These are phyloP conservation scores for Rhogogaster chlorosoma DNA, from an alignment of 2,888 invertebrate species.

Conservation along the genomic window DNA sequence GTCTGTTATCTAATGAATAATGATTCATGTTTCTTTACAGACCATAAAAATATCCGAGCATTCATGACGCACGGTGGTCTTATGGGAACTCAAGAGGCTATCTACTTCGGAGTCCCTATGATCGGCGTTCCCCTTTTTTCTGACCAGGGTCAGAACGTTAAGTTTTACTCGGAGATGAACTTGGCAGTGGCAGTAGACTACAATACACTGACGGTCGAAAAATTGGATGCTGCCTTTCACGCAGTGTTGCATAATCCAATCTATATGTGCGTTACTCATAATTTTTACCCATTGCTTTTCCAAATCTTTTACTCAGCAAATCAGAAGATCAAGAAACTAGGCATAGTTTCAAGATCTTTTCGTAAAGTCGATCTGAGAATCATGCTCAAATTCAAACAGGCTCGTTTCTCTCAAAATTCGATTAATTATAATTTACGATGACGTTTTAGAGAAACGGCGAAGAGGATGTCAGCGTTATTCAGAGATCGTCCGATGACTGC, in stretches of 20 bases:
- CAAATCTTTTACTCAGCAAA: no score
- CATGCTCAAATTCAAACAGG: no score
- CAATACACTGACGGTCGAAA: slow-evolving; percentile 59
- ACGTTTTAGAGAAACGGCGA: slow-evolving; percentile 57
- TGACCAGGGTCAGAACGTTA: slow-evolving; percentile 66
- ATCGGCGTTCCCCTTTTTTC: slow-evolving; percentile 66
- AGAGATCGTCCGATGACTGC: slow-evolving; percentile 45
- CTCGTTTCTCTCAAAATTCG: no score
- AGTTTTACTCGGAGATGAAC: slow-evolving; percentile 60
- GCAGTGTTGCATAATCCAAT: slow-evolving; percentile 62
- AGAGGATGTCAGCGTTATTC: not conserved
- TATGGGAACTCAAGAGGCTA: slow-evolving; percentile 64
- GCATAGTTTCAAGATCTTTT: no score
- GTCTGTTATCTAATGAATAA: no score
- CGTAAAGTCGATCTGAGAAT: no score
- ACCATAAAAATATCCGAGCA: slow-evolving; percentile 72
- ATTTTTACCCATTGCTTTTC: no score
- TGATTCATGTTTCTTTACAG: no score
- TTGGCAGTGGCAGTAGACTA: slow-evolving; percentile 62
- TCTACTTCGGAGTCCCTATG: slow-evolving; percentile 63
- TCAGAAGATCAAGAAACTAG: no score
- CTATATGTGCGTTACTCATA: not conserved
- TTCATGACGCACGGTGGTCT: slow-evolving; percentile 69
- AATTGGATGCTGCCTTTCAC: slow-evolving; percentile 62
- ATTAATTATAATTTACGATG: no score